These are phyloP conservation scores for Choloepus hoffmanni DNA, from an alignment of 2,113 vertebrate species.

Conservation along the genomic window DNA sequence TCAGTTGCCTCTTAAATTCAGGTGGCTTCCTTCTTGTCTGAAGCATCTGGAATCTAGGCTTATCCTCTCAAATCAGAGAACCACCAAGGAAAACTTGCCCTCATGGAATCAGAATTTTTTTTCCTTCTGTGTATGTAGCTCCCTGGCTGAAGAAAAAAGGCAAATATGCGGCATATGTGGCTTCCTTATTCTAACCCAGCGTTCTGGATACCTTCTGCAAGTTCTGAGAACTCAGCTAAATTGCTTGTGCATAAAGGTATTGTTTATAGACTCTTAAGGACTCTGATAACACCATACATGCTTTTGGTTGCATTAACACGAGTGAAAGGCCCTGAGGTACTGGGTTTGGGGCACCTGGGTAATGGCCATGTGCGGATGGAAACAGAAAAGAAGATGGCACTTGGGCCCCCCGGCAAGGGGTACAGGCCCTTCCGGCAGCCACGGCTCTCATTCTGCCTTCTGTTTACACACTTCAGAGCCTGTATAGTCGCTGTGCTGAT, in stretches of 20 bases:
- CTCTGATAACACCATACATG: not conserved
- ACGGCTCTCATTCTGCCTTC: not conserved
- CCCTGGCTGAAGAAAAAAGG: not conserved
- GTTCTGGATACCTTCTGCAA: not conserved
- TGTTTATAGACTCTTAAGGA: not conserved
- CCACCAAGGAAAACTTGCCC: accelerated
- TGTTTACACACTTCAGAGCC: not conserved
- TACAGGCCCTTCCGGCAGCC: not conserved
- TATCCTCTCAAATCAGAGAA: not conserved
- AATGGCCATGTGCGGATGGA: not conserved
- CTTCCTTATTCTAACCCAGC: too few species aligned
- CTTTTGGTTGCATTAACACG: not conserved
- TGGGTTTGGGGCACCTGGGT: not conserved
- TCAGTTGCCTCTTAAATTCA: not conserved
- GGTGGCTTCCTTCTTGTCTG: not conserved
- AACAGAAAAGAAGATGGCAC: not conserved
- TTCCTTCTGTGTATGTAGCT: not conserved
- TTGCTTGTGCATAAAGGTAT: not conserved
- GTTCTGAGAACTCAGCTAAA: not conserved
- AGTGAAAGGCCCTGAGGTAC: not conserved
- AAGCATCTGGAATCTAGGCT: not conserved
- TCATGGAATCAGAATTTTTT: accelerated
- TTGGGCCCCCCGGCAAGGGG: not conserved
- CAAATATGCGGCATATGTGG: too few species aligned
- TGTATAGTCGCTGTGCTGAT: not conserved